phyloP scores from a whole-genome alignment of 2,888 invertebrate genomes.

The Apoderus coryli region DNA sequence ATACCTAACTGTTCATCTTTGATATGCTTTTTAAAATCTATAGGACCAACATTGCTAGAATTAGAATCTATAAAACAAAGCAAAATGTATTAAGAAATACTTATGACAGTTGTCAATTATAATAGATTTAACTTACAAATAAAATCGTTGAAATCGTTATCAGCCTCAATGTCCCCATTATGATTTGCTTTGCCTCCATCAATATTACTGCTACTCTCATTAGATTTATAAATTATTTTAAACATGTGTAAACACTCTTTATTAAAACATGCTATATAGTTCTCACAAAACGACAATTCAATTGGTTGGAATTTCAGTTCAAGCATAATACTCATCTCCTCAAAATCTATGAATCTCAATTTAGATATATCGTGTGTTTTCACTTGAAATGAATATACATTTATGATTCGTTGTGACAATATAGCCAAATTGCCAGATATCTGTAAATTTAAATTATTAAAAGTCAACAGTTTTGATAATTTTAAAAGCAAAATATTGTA shows the following conservation, averaged over 20 bases:
- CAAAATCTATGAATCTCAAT: conserved; percentile 53
- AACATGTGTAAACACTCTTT: conserved; percentile 48
- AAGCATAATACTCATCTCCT: conserved; percentile 48
- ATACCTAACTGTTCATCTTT: conserved; percentile 23
- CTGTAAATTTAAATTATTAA: conserved; percentile 20
- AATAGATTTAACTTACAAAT: conserved; percentile 23
- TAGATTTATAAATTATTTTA: no score
- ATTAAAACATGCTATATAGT: conserved; percentile 50
- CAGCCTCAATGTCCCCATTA: conserved; percentile 12
- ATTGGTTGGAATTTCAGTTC: conserved; percentile 47
- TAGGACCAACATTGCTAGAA: conserved; percentile 19
- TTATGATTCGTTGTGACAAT: conserved; percentile 31
- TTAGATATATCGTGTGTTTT: conserved; percentile 54
- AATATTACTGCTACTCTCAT: conserved; percentile 14
- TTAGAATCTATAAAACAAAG: conserved; percentile 19
- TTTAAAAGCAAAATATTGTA: not conserved
- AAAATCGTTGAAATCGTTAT: conserved; percentile 23
- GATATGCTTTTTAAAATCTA: conserved; percentile 28
- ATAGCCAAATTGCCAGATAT: conserved; percentile 32
- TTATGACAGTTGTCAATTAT: not conserved
- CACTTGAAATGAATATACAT: conserved; percentile 44
- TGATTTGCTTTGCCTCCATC: conserved; percentile 16
- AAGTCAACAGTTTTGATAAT: conserved; percentile 7
- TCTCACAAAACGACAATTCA: conserved; percentile 47
- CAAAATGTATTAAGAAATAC: no score